These are phyloP conservation scores for Lycophotia porphyrea DNA, from an alignment of 2,888 invertebrate species.

Conservation along the genomic window DNA sequence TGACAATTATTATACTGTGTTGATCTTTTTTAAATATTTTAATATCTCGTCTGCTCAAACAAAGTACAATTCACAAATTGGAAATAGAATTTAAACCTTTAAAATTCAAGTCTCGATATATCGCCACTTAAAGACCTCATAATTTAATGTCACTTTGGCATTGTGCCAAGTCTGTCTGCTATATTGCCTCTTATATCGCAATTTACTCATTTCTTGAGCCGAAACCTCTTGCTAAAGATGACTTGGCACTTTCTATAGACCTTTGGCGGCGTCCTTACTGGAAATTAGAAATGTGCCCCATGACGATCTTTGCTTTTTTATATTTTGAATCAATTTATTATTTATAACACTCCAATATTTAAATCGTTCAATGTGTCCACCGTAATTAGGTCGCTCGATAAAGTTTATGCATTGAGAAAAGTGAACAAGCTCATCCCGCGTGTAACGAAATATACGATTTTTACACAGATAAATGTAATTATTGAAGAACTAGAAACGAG, in stretches of 20 bases:
- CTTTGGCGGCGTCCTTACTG: conserved; percentile 14
- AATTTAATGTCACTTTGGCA: conserved; percentile 62
- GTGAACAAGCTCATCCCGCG: background rate
- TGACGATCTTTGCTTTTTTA: background rate
- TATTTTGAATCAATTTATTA: conserved; percentile 3
- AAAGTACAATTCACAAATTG: conserved; percentile 25
- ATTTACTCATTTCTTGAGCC: conserved; percentile 54
- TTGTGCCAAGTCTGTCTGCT: conserved; percentile 48
- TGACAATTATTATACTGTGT: background rate
- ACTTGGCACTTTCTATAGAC: conserved; percentile 41
- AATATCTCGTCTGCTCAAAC: conserved; percentile 3
- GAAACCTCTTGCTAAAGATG: conserved; percentile 48
- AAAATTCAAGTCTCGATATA: conserved; percentile 48
- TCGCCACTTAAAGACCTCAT: conserved; percentile 45
- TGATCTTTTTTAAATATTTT: background rate
- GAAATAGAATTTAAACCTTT: conserved; percentile 44
- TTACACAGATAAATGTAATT: background rate
- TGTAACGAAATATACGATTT: too few species aligned
- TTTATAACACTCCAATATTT: background rate
- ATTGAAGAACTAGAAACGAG: background rate
- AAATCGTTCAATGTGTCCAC: background rate
- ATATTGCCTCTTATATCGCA: conserved; percentile 62
- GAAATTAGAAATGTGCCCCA: conserved; percentile 20
- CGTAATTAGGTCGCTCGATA: background rate
- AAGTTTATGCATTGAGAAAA: background rate